Base-by-base conservation (phyloP, 92 coral and sea anemone genomes). In the Zoanthus sociatus region DNA sequence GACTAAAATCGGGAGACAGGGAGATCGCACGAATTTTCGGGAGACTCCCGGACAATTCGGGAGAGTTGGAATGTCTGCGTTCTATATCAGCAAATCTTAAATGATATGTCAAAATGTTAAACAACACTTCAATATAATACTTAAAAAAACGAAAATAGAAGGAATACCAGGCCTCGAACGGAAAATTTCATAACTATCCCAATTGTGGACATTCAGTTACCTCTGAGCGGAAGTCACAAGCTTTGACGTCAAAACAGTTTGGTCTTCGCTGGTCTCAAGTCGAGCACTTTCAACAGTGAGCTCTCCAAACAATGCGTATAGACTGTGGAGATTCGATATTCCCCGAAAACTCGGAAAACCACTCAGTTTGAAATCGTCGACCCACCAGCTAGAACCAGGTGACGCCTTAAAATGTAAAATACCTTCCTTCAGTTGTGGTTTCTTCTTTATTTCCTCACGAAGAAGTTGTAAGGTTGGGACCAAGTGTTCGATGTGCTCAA, bases 301-400 rank as follows among this genome's bases (percentile, higher is more conserved):
- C 76, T 92, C 93, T 2, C 97, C 95, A 74, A 94, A 94, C 78
- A 94, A 60, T 16, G 91, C 93, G 64, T 88, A 55, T 71, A 94
- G 78, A 61, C 86, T 83, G 77, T 94, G 95, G 71, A 94, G 78
- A 46, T 88, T 76, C 56, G 88, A 79, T 12, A 94, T 73, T 6
- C 92, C 95, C 20, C 93, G 54, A 85, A 94, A 94, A 76, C 97
- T 92, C 32, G 95, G 97, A 84, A 94, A 94, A 10, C 97, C 97
- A 17, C 93, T 93, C 33, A 88, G 86, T 31, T 75, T 86, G 11
- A 88, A 32, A 73, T 94, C 97, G 42, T 47, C 32, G 7, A 92
- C 77, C 97, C 97, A 94, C 15, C 78, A 75, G 16, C 81, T 78
- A 55, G 93, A 32, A 14, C 75, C 63, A 7, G 90, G 71, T 17